These are phyloP conservation scores for Onchidella celtica DNA, from an alignment of 2,888 invertebrate species.

Conservation along the genomic window DNA sequence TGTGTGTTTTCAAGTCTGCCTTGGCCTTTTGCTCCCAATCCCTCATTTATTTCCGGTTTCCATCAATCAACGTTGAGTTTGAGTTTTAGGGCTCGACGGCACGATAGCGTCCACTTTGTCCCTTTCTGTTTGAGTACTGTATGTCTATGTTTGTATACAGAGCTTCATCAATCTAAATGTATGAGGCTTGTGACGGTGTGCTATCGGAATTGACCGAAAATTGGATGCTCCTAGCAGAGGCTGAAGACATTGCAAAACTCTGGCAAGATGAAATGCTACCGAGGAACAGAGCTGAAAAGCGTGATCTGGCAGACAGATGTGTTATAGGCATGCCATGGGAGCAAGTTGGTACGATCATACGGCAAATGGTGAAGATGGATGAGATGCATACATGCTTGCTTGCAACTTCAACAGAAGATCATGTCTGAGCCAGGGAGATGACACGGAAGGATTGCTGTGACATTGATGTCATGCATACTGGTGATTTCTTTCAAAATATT, in stretches of 20 bases:
- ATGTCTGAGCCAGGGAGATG: constrained; percentile 56
- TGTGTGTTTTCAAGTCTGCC: no score
- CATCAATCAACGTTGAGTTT: no score
- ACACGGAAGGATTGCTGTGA: constrained; percentile 53
- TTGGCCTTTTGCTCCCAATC: no score
- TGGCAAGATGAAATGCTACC: constrained; percentile 54
- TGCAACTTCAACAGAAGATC: constrained; percentile 59
- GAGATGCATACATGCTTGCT: constrained; percentile 55
- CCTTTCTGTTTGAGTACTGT: no score
- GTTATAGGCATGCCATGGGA: constrained; percentile 67
- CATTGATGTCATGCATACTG: constrained; percentile 59
- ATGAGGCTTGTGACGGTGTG: constrained; percentile 62
- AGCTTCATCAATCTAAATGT: no score
- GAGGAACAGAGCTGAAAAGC: constrained; percentile 53
- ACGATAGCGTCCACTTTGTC: no score
- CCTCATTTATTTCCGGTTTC: no score
- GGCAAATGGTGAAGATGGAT: not conserved
- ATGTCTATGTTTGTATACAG: no score
- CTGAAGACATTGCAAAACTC: constrained; percentile 54
- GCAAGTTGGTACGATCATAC: constrained; percentile 53
- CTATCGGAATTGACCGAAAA: constrained; percentile 59
- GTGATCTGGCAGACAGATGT: constrained; percentile 52
- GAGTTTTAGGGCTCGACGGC: no score
- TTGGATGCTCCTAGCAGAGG: constrained; percentile 62
- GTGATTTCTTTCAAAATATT: no score